Base-by-base conservation (phyloP, 2,113 vertebrate species). In the Spea multiplicata region DNA sequence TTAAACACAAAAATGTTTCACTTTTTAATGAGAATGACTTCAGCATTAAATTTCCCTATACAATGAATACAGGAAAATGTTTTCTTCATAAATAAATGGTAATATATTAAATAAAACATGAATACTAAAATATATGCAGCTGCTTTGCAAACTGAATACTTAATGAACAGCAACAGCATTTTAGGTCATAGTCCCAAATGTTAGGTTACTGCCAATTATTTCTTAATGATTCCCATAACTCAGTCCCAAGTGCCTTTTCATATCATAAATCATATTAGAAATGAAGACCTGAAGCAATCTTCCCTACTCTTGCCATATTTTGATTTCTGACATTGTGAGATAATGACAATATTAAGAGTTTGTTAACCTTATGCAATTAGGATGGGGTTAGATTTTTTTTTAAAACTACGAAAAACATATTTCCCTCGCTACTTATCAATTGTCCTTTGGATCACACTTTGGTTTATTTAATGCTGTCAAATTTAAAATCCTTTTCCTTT, bases 121-220 rank as follows among this genome's bases (percentile, higher is more conserved):
- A 48, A n/a, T 12, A 49, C 4, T 13, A 47, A 48, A 48, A 44
- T 45, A 17, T 67, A 8, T 45, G 65, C 65, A 44, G 65, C 14
- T 45, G 10, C 44, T 17, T 45, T 69, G 66, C n/a, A 7, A n/a
- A 69, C 4, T 47, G 66, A 69, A 69, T 69, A 46, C 66, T 48
- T 69, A 69, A 69, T 69, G 13, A 49, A 69, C 14, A 48, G 3
- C 9, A 46, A 69, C 13, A 69, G n/a, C 45, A 48, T 69, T 69
- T 48, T 69, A 46, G 66, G 45, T 69, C 61, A 64, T 64, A 64
- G 61, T 64, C 61, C 46, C 66, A 69, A 46, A 69, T 49, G 66
- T 69, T 69, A 48, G 44, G 44, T 69, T 69, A 69, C 66, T 69
- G 46, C 14, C 66, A 69, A 48, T 69, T 69, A 69, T 69, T 69